Evolutionary conservation across 2,888 invertebrate genomes (phyloP).

Genomic region (Pachliopta kotzebuea): DNA sequence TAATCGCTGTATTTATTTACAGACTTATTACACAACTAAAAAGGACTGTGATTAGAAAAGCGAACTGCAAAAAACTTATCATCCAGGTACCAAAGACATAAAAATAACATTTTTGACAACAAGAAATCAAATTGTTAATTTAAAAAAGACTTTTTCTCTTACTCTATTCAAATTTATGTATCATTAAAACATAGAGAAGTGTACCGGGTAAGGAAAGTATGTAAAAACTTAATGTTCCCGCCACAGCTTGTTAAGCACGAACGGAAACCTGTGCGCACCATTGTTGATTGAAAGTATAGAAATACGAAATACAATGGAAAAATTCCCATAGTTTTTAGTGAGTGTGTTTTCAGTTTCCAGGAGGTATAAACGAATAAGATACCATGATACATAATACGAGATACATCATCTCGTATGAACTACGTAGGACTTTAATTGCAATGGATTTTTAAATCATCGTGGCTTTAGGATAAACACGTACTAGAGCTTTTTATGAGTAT

Average conservation of each 20-base stretch:
- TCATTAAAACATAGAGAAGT: not conserved
- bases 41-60: not conserved
- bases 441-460: not conserved
- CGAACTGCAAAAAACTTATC: too few relatives aligned
- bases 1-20: not conserved
- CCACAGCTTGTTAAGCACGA: constrained; percentile 39
- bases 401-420: not conserved
- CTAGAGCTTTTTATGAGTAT: too few relatives aligned
- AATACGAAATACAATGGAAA: constrained; percentile 65
- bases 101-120: not conserved
- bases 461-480: not conserved
- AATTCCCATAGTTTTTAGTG: constrained; percentile 55
- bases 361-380: not conserved
- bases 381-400: not conserved
- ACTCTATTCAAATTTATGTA: not conserved
- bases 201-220: constrained; percentile 15
- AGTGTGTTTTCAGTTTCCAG: constrained; percentile 37
- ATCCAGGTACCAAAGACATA: too few relatives aligned
- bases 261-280: constrained; percentile 73
- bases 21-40: not conserved
- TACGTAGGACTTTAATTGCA: not conserved
- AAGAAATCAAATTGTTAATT: not conserved
- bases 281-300: constrained; percentile 75
- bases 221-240: constrained; percentile 37
- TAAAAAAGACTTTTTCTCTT: not conserved